These are phyloP conservation scores for Microplitis demolitor DNA, from an alignment of 1,140 invertebrate species.

Conservation along the genomic window DNA sequence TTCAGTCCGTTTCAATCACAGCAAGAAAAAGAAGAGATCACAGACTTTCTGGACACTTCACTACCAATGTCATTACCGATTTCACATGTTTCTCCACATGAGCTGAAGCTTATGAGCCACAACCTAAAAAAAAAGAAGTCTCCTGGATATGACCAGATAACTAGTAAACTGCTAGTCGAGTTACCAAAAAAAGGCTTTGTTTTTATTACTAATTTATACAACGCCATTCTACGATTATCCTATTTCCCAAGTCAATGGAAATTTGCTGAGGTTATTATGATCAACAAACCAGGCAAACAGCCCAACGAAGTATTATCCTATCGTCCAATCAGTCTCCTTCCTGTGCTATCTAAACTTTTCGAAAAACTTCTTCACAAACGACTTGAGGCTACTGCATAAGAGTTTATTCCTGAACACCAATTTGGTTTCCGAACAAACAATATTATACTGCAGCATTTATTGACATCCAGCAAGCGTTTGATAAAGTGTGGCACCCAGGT, in stretches of 20 bases:
- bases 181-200: slow-evolving; percentile 14
- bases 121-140: slow-evolving; percentile 16
- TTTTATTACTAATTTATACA: slow-evolving; percentile 13
- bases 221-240: slow-evolving; percentile 20
- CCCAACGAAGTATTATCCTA: slow-evolving; percentile 35
- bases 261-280: not conserved
- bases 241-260: not conserved
- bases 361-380: slow-evolving; percentile 37
- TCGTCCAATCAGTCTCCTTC: slow-evolving; percentile 44
- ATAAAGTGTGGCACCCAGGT: slow-evolving; percentile 45
- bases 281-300: slow-evolving; percentile 41
- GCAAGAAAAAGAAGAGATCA: not conserved
- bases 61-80: no score
- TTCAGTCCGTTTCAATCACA: not conserved
- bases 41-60: no score
- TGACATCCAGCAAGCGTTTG: slow-evolving; percentile 47
- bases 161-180: slow-evolving; percentile 23
- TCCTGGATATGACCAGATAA: slow-evolving; percentile 29
- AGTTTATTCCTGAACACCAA: slow-evolving; percentile 43
- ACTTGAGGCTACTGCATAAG: slow-evolving; percentile 31
- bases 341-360: slow-evolving; percentile 41
- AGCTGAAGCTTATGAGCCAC: no score
- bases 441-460: slow-evolving; percentile 42
- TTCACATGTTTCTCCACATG: no score
- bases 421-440: slow-evolving; percentile 45